Evolutionary conservation across 2,888 invertebrate genomes (phyloP).

Genomic region (Phorcus lineatus): DNA sequence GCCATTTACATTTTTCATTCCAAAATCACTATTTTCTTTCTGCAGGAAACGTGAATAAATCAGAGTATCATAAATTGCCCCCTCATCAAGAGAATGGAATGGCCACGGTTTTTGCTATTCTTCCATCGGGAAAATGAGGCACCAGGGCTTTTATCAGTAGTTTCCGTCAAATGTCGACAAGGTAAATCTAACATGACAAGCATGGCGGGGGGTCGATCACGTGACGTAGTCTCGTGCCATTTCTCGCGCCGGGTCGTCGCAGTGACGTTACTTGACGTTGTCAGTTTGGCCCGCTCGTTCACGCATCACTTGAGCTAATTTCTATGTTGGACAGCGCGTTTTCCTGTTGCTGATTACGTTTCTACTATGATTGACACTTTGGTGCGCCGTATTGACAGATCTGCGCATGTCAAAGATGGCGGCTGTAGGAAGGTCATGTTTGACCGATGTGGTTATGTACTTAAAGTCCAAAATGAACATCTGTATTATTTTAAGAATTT

Average conservation of each 20-base stretch:
- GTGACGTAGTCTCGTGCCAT: slow-evolving; percentile 21
- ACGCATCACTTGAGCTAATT: slow-evolving; percentile 25
- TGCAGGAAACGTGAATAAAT: no score
- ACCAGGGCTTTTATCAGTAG: no score
- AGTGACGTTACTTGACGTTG: slow-evolving; percentile 27
- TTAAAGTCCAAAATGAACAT: no score
- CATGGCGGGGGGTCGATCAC: slow-evolving; percentile 21
- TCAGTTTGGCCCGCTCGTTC: slow-evolving; percentile 16
- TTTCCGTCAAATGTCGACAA: no score
- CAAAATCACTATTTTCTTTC: no score
- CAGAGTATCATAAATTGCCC: no score
- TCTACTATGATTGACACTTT: slow-evolving; percentile 7
- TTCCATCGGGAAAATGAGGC: no score
- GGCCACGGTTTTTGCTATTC: no score
- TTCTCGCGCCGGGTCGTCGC: slow-evolving; percentile 6
- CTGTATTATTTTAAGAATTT: no score
- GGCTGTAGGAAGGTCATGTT: slow-evolving; percentile 8
- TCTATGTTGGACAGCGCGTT: slow-evolving; percentile 11
- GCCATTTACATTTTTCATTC: no score
- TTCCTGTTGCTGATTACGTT: slow-evolving; percentile 23
- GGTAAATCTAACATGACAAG: slow-evolving; percentile 19
- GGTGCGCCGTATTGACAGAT: slow-evolving; percentile 8
- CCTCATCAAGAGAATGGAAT: no score
- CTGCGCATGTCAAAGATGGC: slow-evolving; percentile 22
- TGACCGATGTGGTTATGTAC: neutral